Evolutionary conservation across 2,888 invertebrate species (phyloP), one percentile per base, ranked within the genome.

Genomic region (Lepidocyrtinus sp.): DNA sequence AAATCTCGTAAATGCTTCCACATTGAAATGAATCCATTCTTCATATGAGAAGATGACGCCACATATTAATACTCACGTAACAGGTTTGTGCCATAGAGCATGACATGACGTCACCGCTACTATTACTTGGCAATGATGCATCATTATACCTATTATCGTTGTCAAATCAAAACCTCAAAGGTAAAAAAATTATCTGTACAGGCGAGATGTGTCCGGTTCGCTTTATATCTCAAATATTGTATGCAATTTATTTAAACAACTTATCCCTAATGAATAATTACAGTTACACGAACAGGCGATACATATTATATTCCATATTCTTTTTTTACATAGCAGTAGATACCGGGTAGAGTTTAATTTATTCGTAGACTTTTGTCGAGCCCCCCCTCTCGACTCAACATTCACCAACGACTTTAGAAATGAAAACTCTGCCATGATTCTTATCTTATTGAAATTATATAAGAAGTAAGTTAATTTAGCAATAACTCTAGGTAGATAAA

Each of bases 321-420:
- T 50, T 50, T n/a, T 72, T 78, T 78, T 78, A 78, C 77, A 78
- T 67, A 78, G 77, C 77, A 65, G n/a, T n/a, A n/a, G 71, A 72
- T 67, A 78, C 77, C 77, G 77, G 76, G 77, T 72, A 78, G 77
- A 78, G 77, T 78, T 78, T 78, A 78, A 78, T 67, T 77, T 78
- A 78, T 78, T 72, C 72, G 77, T 72, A 70, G 25, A 63, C 50
- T 70, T n/a, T n/a, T 71, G 67, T 61, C 68, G 62, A 71, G 59
- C 65, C 24, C 67, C 72, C 65, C 17, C 65, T 50, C 55, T 70
- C 70, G 46, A 59, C 25, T 62, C 62, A 64, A 15, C 65, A 55
- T 25, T 71, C 65, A 72, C 67, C 67, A 70, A 55, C 77, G 36
- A 72, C 77, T 65, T 67, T 72, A 45, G 24, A 72, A 78, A 78